Base-by-base conservation (phyloP, 2,797 vertebrate genomes). In the Clamator glandarius region DNA sequence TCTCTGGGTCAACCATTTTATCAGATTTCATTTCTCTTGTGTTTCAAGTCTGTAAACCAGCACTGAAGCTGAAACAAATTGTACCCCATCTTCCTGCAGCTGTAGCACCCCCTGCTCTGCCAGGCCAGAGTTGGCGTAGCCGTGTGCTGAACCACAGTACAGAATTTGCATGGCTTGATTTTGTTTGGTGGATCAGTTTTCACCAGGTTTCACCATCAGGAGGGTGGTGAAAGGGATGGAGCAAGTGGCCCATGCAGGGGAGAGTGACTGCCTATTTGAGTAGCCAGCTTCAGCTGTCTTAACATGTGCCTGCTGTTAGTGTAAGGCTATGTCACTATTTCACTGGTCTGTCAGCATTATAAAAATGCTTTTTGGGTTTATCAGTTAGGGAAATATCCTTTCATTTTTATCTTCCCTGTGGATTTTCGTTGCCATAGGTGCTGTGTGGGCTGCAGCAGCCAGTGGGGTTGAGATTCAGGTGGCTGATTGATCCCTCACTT, bases 41-140 rank as follows among this genome's bases (percentile, higher is more conserved):
- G 9, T 62, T 89, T 72, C 10, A 50, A 31, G 33, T 67, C 63
- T 28, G 8, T 44, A 57, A 64, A 63, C 15, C n/a, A 84, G 25
- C 51, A 14, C 64, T 35, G 70, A 73, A 62, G 29, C 35, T 62
- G 67, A 51, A 63, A 67, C n/a, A 28, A 28, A n/a, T 17, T 31
- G 42, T 46, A 28, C 21, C 42, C 35, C 20, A 1, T 72, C 15
- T 62, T 31, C 70, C 70, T 46, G 14, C 2, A 4, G 2, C 13
- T 20, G 28, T 77, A 89, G 12, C 16, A 4, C 28, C 19, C 41
- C 1, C 1, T 50, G 74, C n/a, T 78, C 12, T 1, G 0, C 31
- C 57, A 31, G 21, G 46, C 74, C 81, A 31, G 52, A 74, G 39
- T 82, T 28, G 8, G 73, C 7, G 23, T 6, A 54, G 36, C 57